Conservation (phyloP, 2,888 invertebrate genomes). For the Artemia sinica region DNA sequence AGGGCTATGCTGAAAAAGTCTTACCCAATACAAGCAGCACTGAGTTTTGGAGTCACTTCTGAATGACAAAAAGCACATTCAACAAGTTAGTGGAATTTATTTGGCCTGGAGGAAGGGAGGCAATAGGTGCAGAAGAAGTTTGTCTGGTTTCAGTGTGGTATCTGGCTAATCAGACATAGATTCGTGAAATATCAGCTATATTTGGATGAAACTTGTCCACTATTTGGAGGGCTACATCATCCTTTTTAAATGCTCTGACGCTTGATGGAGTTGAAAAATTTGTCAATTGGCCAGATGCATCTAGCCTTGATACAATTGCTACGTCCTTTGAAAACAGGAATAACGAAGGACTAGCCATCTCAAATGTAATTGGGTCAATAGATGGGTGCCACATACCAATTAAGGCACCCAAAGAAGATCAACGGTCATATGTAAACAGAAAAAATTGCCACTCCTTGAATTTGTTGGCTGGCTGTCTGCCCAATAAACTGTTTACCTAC, state of each 20-base stretch:
- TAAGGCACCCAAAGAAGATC: background rate
- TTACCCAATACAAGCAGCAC: background rate
- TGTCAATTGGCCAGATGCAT: background rate
- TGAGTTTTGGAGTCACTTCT: background rate
- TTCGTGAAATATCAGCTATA: background rate
- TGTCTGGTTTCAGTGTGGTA: background rate
- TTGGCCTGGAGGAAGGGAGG: background rate
- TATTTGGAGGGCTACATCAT: background rate
- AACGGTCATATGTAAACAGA: background rate
- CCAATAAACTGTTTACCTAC: slow-evolving; percentile 11
- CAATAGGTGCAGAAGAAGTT: background rate
- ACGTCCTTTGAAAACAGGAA: background rate
- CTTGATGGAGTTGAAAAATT: background rate
- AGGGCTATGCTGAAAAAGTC: background rate
- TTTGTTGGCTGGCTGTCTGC: background rate
- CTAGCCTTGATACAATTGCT: background rate
- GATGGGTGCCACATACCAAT: background rate
- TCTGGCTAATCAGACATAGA: background rate
- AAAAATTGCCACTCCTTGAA: background rate
- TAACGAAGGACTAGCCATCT: background rate
- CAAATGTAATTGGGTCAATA: background rate
- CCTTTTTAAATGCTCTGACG: background rate
- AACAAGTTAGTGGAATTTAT: no score
- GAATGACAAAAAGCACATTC: no score
- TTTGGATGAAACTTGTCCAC: background rate